Conservation (phyloP, 2,113 vertebrate species). For the Gallinago paraguaiae region DNA sequence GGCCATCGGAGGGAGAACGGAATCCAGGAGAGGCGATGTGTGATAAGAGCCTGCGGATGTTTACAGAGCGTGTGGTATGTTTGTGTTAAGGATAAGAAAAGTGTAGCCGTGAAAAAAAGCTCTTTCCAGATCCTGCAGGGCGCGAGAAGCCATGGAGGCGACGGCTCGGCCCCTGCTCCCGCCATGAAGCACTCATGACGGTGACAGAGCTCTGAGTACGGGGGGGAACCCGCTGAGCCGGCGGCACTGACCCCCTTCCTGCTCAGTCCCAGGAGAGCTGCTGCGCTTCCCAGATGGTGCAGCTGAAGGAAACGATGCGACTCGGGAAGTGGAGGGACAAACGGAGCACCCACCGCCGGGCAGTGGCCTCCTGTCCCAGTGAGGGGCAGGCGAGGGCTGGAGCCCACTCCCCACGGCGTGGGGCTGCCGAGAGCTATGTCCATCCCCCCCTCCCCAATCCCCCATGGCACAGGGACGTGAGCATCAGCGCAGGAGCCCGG, state of each 20-base stretch:
- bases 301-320: accelerated
- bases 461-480: accelerated
- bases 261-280: not conserved
- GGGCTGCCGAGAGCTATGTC: accelerated
- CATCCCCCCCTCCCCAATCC: accelerated
- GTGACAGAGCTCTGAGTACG: not conserved
- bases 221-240: not conserved
- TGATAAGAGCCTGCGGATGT: not conserved
- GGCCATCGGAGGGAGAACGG: not conserved
- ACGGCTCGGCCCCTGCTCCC: accelerated
- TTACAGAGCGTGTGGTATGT: not conserved
- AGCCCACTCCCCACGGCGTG: not conserved
- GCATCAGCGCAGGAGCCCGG: not conserved
- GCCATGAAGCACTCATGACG: accelerated
- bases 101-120: not conserved
- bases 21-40: not conserved
- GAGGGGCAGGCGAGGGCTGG: not conserved
- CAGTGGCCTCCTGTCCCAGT: accelerated
- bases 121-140: not conserved
- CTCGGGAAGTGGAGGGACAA: not conserved
- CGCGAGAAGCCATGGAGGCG: not conserved
- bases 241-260: not conserved
- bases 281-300: accelerated
- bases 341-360: accelerated
- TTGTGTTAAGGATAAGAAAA: not conserved